These are phyloP conservation scores for Apodemia zela DNA, from an alignment of 2,888 invertebrate species.

Conservation along the genomic window DNA sequence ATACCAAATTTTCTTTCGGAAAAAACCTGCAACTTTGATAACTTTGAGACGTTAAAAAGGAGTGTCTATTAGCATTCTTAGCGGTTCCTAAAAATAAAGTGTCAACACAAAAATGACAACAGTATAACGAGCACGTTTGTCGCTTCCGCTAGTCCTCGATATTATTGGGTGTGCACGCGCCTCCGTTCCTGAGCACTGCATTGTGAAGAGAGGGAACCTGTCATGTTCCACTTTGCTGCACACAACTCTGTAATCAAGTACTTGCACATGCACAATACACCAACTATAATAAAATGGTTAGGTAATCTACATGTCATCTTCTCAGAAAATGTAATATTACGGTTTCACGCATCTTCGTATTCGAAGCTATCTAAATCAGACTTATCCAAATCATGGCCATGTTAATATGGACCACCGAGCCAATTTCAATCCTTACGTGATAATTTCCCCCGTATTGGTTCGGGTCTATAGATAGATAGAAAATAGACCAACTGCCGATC, in stretches of 20 bases:
- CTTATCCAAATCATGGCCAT: too few species aligned
- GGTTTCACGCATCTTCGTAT: not conserved
- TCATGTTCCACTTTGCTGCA: conserved; percentile 64
- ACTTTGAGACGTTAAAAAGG: too few species aligned
- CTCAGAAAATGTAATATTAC: not conserved
- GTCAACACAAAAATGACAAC: conserved; percentile 34
- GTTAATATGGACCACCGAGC: too few species aligned
- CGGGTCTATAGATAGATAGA: too few species aligned
- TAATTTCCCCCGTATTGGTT: too few species aligned
- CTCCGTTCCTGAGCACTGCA: conserved; percentile 49
- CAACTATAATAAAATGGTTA: conserved; percentile 16
- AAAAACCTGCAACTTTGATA: too few species aligned
- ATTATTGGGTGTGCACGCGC: conserved; percentile 53
- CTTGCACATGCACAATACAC: conserved; percentile 24
- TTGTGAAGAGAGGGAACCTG: conserved; percentile 53
- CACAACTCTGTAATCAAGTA: conserved; percentile 48
- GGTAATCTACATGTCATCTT: not conserved
- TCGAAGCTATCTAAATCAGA: not conserved
- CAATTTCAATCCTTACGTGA: too few species aligned
- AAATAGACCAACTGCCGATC: too few species aligned
- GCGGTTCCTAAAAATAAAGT: conserved; percentile 30
- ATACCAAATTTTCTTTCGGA: too few species aligned
- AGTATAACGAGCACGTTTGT: conserved; percentile 46
- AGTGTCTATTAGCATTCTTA: not conserved
- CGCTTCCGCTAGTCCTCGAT: conserved; percentile 60